These are phyloP conservation scores for Vultur gryphus DNA, from an alignment of 2,797 vertebrate genomes.

Conservation along the genomic window DNA sequence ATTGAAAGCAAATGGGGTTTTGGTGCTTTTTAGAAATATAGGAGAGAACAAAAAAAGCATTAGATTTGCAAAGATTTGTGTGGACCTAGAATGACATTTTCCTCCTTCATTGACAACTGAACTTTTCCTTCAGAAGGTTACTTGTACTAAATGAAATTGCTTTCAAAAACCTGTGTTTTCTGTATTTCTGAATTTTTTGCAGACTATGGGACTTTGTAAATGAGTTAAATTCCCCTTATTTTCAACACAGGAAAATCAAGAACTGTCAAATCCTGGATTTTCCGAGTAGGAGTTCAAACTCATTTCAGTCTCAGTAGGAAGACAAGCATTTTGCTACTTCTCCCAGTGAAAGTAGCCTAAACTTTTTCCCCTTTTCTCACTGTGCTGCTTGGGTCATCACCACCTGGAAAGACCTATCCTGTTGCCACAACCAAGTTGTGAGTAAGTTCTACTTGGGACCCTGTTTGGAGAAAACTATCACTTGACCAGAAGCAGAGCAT, in stretches of 20 bases:
- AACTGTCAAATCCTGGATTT: neutral
- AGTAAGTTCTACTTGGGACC: neutral
- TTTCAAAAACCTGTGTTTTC: neutral
- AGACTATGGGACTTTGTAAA: neutral
- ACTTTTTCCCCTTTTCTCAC: neutral
- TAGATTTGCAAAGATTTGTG: neutral
- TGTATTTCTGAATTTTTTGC: neutral
- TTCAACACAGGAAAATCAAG: neutral
- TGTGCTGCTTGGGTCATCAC: neutral
- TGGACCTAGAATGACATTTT: neutral
- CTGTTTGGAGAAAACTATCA: neutral
- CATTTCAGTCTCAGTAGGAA: neutral
- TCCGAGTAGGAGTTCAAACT: neutral
- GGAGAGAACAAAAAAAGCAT: neutral
- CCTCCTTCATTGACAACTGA: neutral
- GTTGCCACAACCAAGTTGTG: neutral
- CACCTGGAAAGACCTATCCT: neutral
- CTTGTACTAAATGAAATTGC: neutral
- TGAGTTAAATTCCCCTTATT: neutral
- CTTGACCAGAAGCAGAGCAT: neutral
- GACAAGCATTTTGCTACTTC: neutral
- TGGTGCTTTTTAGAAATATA: neutral
- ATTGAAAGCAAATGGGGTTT: neutral
- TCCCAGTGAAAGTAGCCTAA: neutral
- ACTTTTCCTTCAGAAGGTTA: neutral